Base-by-base conservation (phyloP, 1,140 invertebrate species). In the Sycophila sp. region DNA sequence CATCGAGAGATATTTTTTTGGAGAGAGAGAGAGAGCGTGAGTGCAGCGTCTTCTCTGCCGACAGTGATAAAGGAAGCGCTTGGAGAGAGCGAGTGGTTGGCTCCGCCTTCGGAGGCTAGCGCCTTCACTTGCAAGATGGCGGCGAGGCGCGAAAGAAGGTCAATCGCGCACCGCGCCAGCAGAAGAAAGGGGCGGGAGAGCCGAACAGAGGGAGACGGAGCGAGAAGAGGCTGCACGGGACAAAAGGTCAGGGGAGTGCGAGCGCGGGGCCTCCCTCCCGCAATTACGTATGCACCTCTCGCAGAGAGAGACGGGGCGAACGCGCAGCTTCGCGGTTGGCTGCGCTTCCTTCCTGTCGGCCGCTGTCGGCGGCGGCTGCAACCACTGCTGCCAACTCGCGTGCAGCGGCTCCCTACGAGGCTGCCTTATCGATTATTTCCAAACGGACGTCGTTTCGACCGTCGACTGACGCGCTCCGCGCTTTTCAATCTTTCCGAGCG, bases 291-390 rank as follows among this genome's bases (percentile, higher is more conserved):
- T 70, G 49, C 59, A 63, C 53, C 51, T 70, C 59, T 70, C 58
- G 60, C 24, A 53, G 26, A 47, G 30, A 34, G 22, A 42, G 26
- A 60, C 17, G 2, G 45, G 15, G 26, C 11, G 28, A 24, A 19
- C 11, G 8, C 30, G 40, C 55, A 69, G 81, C 82, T 83, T 81
- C 78, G 77, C 84, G 84, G 81, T 85, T 81, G 78, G 84, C 79
- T 83, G 82, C 81, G 82, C 82, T 85, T 85, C 83, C 84, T 85
- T 85, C 83, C 84, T 83, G 83, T 84, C 83, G 82, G 75, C 77
- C 70, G 76, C 76, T 64, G 45, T 10, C 32, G 53, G 42, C 60
- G 30, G 42, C 64, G 32, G 73, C 72, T 58, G 74, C 74, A 74
- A 76, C 71, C 73, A 60, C 73, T 62, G 69, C 76, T 74, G 73